Base-by-base conservation (phyloP, 2,113 vertebrate species). In the Sphyrna mokarran region DNA sequence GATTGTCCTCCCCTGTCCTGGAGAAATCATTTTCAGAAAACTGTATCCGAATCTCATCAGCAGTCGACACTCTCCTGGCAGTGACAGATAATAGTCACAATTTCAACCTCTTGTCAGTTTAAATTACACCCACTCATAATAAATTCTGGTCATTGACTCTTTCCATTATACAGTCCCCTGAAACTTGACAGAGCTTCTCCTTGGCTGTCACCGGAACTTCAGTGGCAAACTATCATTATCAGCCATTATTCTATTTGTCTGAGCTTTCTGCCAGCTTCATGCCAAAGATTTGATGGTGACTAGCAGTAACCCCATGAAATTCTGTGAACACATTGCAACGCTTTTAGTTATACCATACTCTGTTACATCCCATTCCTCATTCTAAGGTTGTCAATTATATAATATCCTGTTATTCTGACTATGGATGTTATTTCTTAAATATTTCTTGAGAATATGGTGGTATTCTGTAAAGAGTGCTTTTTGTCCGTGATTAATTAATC, bases 21-120 rank as follows among this genome's bases (percentile, higher is more conserved):
- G 86, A 13, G 58, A 86, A 13, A 58, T 61, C 48, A 61, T 54
- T 89, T 76, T 89, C 48, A 89, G 29, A 58, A 89, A 89, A 54
- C 23, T 58, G 86, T 58, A 89, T 26, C 48, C 26, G 5, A 26
- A 89, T 33, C 14, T 29, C 86, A 58, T 10, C 86, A 89, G 33
- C 54, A 33, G 54, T 58, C 6, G 26, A 58, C 33, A 54, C 23
- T 89, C 54, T 29, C 86, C 86, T 11, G 10, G 26, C 86, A 89
- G 86, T 26, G 23, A 58, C 86, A 89, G 86, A 89, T 33, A 89
- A 89, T 61, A 61, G 54, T 87, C 85, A 89, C 86, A 89, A 89
- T 89, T 89, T 89, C 86, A 89, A 33, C 58, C 54, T 89, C 13
- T 54, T 89, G 23, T 33, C 22, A 89, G 14, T 54, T 89, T 3